A percentile compares a stretch with the other conserved stretches of the same genome.
These are phyloP conservation scores for Falco punctatus DNA, from an alignment of 2,113 vertebrate genomes.

Conservation along the genomic window DNA sequence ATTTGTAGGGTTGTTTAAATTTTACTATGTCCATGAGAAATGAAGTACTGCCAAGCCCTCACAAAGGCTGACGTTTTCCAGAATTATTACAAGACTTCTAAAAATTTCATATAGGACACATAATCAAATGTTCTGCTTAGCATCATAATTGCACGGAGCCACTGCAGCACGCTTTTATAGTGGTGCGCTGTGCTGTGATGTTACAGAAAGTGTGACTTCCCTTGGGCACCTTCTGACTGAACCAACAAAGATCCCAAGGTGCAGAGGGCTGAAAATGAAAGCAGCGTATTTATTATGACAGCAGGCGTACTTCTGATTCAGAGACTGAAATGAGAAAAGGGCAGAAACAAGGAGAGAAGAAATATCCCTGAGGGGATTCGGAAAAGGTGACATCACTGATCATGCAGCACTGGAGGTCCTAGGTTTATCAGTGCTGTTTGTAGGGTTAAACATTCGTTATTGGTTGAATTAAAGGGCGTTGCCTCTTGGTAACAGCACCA, in stretches of 20 bases:
- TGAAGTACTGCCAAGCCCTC: neutral
- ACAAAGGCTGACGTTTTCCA: neutral
- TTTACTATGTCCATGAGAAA: neutral
- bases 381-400: neutral
- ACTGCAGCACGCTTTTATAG: neutral
- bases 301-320: neutral
- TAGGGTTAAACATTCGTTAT: neutral
- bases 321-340: neutral
- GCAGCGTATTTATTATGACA: neutral
- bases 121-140: slow-evolving; percentile 32
- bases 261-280: neutral
- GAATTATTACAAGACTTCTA: neutral
- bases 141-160: neutral
- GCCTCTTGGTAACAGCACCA: neutral
- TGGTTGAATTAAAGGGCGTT: neutral
- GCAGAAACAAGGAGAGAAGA: neutral
- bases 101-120: slow-evolving; percentile 5
- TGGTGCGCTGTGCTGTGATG: neutral
- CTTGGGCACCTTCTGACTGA: neutral
- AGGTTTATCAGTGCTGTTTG: neutral
- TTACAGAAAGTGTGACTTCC: neutral
- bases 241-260: neutral
- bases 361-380: neutral
- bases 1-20: neutral
- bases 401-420: neutral